These are phyloP conservation scores for Oreochromis aureus DNA, from an alignment of 2,113 vertebrate species.

Conservation along the genomic window DNA sequence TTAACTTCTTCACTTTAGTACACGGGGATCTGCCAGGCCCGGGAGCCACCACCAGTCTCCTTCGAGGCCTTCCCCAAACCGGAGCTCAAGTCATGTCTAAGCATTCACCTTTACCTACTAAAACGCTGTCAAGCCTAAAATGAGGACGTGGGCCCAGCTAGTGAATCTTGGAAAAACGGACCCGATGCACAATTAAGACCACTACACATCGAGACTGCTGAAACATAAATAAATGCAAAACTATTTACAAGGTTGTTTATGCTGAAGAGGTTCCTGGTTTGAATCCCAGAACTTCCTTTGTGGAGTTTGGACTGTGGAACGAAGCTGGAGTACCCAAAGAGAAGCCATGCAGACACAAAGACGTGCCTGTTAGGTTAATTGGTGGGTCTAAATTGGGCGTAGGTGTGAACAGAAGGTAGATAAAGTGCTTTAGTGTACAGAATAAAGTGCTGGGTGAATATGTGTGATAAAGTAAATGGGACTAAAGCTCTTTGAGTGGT, in stretches of 20 bases:
- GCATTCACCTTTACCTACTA: neutral
- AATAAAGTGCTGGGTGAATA: neutral
- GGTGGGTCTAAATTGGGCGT: neutral
- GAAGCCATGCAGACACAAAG: neutral
- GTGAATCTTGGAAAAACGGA: neutral
- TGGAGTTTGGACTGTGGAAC: neutral
- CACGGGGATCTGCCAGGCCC: neutral
- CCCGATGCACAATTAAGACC: accelerated
- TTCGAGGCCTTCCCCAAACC: neutral
- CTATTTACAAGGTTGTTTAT: neutral
- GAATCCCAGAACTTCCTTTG: neutral
- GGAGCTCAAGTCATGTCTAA: neutral
- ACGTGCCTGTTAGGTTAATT: neutral
- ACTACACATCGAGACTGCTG: neutral
- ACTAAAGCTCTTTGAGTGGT: neutral
- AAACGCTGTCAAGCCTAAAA: neutral
- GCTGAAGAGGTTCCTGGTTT: neutral
- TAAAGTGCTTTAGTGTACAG: neutral
- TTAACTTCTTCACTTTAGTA: neutral
- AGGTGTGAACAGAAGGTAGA: neutral
- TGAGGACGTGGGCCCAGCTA: neutral
- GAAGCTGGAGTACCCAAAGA: neutral
- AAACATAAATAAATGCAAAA: neutral
- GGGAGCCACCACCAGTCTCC: neutral
- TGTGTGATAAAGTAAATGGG: neutral